Conservation (phyloP, 2,888 invertebrate species). For the Spilosoma lubricipeda region DNA sequence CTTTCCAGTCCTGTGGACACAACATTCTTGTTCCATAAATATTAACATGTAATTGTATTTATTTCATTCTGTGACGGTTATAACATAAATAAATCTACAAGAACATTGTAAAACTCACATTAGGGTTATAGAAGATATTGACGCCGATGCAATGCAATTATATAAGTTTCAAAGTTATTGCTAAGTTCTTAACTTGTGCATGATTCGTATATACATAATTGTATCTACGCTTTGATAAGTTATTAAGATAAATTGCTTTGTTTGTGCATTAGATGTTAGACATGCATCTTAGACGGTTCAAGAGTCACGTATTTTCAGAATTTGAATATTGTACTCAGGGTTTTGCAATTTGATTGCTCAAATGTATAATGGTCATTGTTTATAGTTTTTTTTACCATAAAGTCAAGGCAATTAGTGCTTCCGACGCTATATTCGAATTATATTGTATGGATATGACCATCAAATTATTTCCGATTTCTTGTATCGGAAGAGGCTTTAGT, state of each 20-base stretch:
- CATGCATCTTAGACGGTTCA: conserved; percentile 18
- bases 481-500: not conserved
- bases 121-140: not conserved
- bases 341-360: conserved; percentile 39
- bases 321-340: conserved; percentile 24
- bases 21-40: too few relatives aligned
- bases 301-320: conserved; percentile 26
- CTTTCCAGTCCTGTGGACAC: too few relatives aligned
- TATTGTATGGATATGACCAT: not conserved
- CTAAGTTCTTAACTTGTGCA: not conserved
- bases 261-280: conserved; percentile 32
- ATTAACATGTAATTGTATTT: not conserved
- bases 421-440: not conserved
- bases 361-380: conserved; percentile 25
- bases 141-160: not conserved
- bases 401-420: conserved; percentile 16
- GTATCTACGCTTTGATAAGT: conserved; percentile 46
- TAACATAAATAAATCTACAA: not conserved
- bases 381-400: conserved; percentile 17
- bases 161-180: not conserved
- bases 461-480: not conserved
- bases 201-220: conserved; percentile 36
- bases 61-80: not conserved
- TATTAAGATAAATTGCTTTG: conserved; percentile 51
- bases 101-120: not conserved